Evolutionary conservation across 2,797 vertebrate genomes (phyloP).

Genomic region (Pagetopsis macropterus): DNA sequence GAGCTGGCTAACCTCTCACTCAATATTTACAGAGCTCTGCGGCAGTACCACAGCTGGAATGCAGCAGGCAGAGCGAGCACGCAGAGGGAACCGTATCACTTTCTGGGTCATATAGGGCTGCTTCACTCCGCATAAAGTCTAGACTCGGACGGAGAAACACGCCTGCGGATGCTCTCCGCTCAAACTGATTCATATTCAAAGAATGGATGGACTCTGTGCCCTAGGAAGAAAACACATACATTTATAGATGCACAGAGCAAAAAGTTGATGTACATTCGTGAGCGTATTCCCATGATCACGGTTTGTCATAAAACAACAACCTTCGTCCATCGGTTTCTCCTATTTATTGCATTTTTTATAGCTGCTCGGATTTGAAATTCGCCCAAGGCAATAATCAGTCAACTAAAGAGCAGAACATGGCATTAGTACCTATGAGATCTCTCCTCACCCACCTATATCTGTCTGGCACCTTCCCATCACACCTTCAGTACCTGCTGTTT

Average conservation of each 20-base stretch:
- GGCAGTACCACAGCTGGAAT: constrained; percentile 71
- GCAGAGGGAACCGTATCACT: constrained; percentile 48
- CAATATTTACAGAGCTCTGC: constrained; percentile 66
- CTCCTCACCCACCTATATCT: constrained; percentile 57
- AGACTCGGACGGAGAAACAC: constrained; percentile 53
- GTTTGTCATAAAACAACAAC: neutral
- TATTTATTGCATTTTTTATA: constrained; percentile 11
- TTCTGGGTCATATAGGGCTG: constrained; percentile 69
- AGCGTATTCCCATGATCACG: constrained; percentile 16
- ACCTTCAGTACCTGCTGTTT: constrained; percentile 75
- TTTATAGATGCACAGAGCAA: constrained; percentile 26
- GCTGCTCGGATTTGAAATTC: constrained; percentile 25
- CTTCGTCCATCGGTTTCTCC: constrained; percentile 9
- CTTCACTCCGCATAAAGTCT: constrained; percentile 49
- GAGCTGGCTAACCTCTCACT: constrained; percentile 47
- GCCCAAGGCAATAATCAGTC: constrained; percentile 35
- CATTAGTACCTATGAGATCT: constrained; percentile 48
- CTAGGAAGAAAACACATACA: constrained; percentile 16
- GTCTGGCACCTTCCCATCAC: constrained; percentile 68
- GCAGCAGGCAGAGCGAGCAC: constrained; percentile 49
- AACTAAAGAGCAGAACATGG: constrained; percentile 53
- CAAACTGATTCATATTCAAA: constrained; percentile 48
- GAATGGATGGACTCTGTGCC: constrained; percentile 22
- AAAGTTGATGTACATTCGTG: constrained; percentile 10
- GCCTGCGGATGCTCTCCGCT: constrained; percentile 34